Conservation (phyloP, 2,888 invertebrate species). For the Hypsopygia costalis region DNA sequence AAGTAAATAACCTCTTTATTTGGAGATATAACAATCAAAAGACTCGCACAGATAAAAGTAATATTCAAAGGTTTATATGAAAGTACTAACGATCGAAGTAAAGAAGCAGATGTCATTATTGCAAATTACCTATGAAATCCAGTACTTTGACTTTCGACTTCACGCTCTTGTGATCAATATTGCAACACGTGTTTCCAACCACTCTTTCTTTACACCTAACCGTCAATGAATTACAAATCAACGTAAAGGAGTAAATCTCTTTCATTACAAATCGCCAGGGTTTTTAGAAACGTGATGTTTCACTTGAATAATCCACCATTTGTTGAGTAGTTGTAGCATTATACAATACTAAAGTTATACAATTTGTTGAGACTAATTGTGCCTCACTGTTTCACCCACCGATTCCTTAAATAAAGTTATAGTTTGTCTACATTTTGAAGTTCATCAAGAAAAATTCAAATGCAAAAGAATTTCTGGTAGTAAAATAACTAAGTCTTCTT, state of each 20-base stretch:
- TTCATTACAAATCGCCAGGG: too few species aligned
- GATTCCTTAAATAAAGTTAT: too few species aligned
- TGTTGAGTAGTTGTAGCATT: too few species aligned
- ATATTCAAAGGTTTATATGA: conserved; percentile 17
- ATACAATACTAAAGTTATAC: too few species aligned
- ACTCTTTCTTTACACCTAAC: conserved; percentile 7
- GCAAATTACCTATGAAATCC: conserved; percentile 37
- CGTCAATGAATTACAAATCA: neutral
- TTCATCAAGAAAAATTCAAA: too few species aligned
- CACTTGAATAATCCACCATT: neutral
- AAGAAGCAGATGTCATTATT: conserved; percentile 39
- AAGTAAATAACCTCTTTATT: too few species aligned
- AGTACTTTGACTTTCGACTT: conserved; percentile 38
- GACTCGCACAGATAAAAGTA: neutral
- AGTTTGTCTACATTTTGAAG: too few species aligned
- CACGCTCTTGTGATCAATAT: conserved; percentile 42
- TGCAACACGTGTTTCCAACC: conserved; percentile 11
- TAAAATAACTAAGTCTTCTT: too few species aligned
- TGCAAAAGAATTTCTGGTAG: too few species aligned
- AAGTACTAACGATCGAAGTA: conserved; percentile 21
- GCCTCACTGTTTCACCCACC: too few species aligned
- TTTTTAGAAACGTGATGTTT: neutral
- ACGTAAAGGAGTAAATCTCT: neutral
- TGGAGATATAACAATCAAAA: too few species aligned
- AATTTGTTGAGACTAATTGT: too few species aligned